Evolutionary conservation across 2,888 invertebrate genomes (phyloP).

Genomic region (Clanis bilineata): DNA sequence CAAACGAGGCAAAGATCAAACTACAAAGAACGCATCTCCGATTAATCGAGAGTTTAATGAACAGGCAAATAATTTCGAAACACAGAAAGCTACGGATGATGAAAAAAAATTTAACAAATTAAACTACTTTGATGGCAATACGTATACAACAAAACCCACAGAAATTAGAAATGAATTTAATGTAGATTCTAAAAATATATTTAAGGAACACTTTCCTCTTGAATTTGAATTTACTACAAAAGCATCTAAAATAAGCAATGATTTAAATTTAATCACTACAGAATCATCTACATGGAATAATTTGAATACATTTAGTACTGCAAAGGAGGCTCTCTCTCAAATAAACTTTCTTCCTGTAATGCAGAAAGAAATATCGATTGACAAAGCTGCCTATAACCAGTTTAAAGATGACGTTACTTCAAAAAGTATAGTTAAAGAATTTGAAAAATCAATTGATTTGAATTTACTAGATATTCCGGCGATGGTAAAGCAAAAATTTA

Average conservation of each 20-base stretch:
- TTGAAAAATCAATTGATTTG: slow-evolving; percentile 11
- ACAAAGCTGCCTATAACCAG: background rate
- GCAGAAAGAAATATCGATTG: background rate
- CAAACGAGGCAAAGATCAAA: slow-evolving; percentile 1
- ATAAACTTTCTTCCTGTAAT: background rate
- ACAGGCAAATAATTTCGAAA: background rate
- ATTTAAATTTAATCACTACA: background rate
- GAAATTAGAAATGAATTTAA: background rate
- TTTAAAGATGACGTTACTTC: background rate
- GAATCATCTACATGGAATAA: no score
- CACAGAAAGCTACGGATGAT: background rate
- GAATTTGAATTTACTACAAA: background rate
- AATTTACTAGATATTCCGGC: background rate
- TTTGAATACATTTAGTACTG: background rate
- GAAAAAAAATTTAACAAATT: background rate
- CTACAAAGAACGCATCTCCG: background rate
- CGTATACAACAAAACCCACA: background rate
- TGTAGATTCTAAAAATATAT: background rate
- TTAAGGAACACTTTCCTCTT: background rate
- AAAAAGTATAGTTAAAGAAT: slow-evolving; percentile 11
- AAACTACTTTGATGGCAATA: background rate
- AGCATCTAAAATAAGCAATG: background rate
- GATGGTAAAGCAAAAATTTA: background rate
- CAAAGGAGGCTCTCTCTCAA: background rate
- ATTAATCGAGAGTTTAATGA: background rate